These are phyloP conservation scores for Hippocampus mohnikei DNA, from an alignment of 2,113 vertebrate genomes.

Conservation along the genomic window DNA sequence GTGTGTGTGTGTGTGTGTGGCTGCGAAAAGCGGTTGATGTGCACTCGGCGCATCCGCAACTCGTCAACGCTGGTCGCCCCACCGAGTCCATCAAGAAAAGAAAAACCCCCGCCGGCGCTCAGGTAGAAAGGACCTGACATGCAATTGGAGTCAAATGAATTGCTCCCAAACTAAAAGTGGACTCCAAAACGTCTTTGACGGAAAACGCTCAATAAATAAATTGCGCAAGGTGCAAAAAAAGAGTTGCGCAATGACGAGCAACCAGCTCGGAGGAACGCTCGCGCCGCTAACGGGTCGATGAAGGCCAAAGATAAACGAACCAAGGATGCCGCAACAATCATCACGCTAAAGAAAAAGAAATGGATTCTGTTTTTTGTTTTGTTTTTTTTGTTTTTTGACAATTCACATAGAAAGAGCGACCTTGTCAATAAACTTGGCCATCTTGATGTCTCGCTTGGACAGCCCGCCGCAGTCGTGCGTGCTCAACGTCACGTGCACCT, in stretches of 20 bases:
- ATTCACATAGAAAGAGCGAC: slow-evolving; percentile 66
- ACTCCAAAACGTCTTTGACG: not conserved
- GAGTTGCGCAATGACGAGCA: no score
- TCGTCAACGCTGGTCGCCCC: not conserved
- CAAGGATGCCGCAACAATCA: no score
- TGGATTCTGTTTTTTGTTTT: no score
- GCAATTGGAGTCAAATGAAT: not conserved
- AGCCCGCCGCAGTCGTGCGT: slow-evolving; percentile 89
- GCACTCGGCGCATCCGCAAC: not conserved
- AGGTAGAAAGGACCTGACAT: not conserved
- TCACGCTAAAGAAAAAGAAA: no score
- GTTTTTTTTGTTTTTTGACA: no score
- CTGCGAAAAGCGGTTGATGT: not conserved
- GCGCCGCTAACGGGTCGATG: no score
- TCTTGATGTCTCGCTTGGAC: slow-evolving; percentile 85
- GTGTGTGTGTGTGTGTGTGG: not conserved
- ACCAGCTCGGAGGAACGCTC: no score
- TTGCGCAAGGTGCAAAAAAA: no score
- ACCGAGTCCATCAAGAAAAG: not conserved
- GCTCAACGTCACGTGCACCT: slow-evolving; percentile 95
- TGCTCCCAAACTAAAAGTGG: not conserved
- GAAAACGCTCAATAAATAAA: no score
- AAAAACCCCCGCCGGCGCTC: not conserved
- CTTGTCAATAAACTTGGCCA: slow-evolving; percentile 95
- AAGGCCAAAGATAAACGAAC: no score